phyloP scores from a whole-genome alignment of 2,113 vertebrate genomes.

The Phyllopteryx taeniolatus region DNA sequence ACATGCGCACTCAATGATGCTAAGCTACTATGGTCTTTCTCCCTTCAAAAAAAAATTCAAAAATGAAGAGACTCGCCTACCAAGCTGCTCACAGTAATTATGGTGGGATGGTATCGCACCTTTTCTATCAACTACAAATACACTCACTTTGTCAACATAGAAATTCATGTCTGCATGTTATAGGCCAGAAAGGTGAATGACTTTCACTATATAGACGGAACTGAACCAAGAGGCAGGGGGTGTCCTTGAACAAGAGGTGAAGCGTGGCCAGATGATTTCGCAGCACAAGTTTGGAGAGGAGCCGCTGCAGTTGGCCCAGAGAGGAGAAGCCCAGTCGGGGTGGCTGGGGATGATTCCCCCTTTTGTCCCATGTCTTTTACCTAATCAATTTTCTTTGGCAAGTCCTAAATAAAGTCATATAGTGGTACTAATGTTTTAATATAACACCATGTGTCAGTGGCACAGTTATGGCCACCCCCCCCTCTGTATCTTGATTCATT shows the following conservation, averaged over 20 bases:
- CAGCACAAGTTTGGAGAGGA: slow-evolving; percentile 46
- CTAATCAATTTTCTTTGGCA: slow-evolving; percentile 74
- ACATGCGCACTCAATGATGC: not conserved
- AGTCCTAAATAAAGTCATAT: slow-evolving; percentile 75
- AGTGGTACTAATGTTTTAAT: slow-evolving; percentile 80
- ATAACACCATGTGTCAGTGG: slow-evolving; percentile 71
- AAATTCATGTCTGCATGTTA: not conserved
- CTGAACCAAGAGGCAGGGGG: slow-evolving; percentile 12
- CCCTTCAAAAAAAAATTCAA: not conserved
- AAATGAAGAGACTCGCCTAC: not conserved
- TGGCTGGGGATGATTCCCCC: slow-evolving; percentile 57
- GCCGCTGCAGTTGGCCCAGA: slow-evolving; percentile 56
- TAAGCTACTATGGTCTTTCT: not conserved
- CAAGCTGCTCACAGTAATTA: not conserved
- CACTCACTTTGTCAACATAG: too few species aligned
- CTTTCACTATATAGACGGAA: not conserved
- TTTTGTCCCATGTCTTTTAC: slow-evolving; percentile 66
- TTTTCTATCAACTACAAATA: not conserved
- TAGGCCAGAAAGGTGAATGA: not conserved
- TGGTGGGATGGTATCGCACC: not conserved
- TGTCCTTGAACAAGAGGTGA: slow-evolving; percentile 37
- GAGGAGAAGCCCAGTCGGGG: slow-evolving; percentile 50
- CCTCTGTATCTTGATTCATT: slow-evolving; percentile 54
- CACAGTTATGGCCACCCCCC: slow-evolving; percentile 46
- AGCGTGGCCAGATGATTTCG: slow-evolving; percentile 42